These are phyloP conservation scores for Prenolepis imparis DNA, from an alignment of 2,888 invertebrate species.

Conservation along the genomic window DNA sequence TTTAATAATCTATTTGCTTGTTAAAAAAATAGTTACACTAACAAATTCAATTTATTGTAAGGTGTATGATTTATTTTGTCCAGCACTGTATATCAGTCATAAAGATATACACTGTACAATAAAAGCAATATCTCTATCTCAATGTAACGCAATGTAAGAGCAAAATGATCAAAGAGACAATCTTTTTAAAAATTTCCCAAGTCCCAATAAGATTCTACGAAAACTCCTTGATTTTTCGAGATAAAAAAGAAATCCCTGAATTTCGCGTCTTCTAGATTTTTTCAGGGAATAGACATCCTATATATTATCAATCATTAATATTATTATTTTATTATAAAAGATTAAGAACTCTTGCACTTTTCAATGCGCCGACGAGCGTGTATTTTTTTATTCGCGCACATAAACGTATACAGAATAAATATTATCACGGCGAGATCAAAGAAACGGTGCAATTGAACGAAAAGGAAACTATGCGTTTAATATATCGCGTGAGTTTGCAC, in stretches of 20 bases:
- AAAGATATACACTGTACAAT: background rate
- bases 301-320: background rate
- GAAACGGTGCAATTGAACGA: slow-evolving; percentile 70
- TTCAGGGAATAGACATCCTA: background rate
- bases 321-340: background rate
- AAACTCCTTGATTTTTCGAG: background rate
- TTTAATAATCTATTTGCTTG: too few relatives aligned
- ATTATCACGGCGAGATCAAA: slow-evolving; percentile 77
- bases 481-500: slow-evolving; percentile 75
- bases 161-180: background rate
- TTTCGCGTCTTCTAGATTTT: background rate
- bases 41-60: too few relatives aligned
- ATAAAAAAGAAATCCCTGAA: background rate
- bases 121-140: background rate
- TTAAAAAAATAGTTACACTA: background rate
- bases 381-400: slow-evolving; percentile 45
- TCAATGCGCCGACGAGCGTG: slow-evolving; percentile 1
- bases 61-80: too few relatives aligned
- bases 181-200: background rate
- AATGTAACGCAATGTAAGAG: background rate
- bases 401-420: slow-evolving; percentile 76
- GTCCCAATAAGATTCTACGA: background rate
- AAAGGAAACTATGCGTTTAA: slow-evolving; percentile 77
- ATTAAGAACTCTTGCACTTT: slow-evolving; percentile 29
- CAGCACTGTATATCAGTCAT: background rate